Evolutionary conservation across 2,888 invertebrate species (phyloP).

Genomic region (Nemurella pictetii): DNA sequence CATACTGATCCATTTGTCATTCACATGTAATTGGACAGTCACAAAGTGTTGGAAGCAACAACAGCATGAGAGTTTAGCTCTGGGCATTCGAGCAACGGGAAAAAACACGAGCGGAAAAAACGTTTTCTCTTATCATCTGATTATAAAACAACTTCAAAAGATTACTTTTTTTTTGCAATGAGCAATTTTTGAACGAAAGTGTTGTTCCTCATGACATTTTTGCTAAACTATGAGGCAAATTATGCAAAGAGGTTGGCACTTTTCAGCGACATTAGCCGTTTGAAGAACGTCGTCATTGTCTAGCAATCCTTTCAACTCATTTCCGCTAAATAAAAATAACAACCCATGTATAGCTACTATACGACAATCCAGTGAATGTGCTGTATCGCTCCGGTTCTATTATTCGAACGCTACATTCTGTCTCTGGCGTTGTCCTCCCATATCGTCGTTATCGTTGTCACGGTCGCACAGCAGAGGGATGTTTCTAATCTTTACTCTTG

Average conservation of each 20-base stretch:
- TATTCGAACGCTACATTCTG: neutral
- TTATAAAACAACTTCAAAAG: neutral
- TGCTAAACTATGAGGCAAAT: neutral
- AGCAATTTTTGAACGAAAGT: neutral
- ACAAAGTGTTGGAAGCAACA: neutral
- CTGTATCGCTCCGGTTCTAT: neutral
- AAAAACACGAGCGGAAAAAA: neutral
- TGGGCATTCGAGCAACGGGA: neutral
- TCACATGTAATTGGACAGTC: no score
- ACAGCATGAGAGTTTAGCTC: neutral
- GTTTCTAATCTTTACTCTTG: slow-evolving; percentile 23
- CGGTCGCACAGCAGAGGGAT: neutral
- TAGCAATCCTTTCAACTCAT: neutral
- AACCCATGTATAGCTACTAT: no score
- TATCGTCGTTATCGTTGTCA: slow-evolving; percentile 31
- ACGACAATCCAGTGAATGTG: neutral
- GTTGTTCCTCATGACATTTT: neutral
- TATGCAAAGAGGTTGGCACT: neutral
- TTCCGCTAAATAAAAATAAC: neutral
- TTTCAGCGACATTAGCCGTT: neutral
- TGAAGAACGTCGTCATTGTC: neutral
- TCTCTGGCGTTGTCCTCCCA: neutral
- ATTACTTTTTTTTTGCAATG: neutral
- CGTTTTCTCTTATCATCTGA: neutral
- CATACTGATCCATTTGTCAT: neutral